Evolutionary conservation across 2,113 vertebrate genomes (phyloP), one percentile per base, ranked within the genome.

Genomic region (Dendrocopos noguchii): DNA sequence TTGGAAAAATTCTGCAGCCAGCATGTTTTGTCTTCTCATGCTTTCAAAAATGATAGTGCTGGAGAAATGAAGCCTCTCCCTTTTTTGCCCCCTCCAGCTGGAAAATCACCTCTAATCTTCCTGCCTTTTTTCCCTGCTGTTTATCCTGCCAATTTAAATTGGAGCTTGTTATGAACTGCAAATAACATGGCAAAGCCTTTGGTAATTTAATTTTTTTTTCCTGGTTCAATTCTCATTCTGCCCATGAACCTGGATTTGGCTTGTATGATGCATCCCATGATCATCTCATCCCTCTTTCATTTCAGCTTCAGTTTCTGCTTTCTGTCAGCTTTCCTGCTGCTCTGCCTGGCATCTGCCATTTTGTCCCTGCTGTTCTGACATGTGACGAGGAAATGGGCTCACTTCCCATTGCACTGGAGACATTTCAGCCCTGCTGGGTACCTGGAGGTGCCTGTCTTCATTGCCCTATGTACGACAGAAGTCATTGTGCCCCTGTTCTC

Each of bases 91-190:
- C 28, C 46, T 87, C 70, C 46, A 83, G 55, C 46, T 94, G 87
- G 93, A 95, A 95, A 94, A 88, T 83, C 75, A 57, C 29, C 60
- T 93, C 75, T 87, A 80, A 88, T 95, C 88, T 92, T 63, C 29
- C 60, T 79, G 67, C 27, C 57, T 79, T 80, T 90, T 88, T 89
- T 89, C 70, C 66, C 85, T 90, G 70, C 46, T 88, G 21, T 65
- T 39, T 44, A 87, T 93, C 67, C 68, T 96, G 78, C 53, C 84
- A 93, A 75, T 78, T 93, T 70, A 84, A 94, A 85, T 22, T 56
- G 78, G 34, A 24, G 44, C 36, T 75, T 88, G 73, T 76, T 84
- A 85, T 61, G 72, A 81, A 80, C 79, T 60, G 59, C 52, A 87
- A 91, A 91, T 83, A 87, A 46, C 7, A 28, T 56, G n/a, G 63